Conservation (phyloP, 1,140 invertebrate species). For the Arion vulgaris region DNA sequence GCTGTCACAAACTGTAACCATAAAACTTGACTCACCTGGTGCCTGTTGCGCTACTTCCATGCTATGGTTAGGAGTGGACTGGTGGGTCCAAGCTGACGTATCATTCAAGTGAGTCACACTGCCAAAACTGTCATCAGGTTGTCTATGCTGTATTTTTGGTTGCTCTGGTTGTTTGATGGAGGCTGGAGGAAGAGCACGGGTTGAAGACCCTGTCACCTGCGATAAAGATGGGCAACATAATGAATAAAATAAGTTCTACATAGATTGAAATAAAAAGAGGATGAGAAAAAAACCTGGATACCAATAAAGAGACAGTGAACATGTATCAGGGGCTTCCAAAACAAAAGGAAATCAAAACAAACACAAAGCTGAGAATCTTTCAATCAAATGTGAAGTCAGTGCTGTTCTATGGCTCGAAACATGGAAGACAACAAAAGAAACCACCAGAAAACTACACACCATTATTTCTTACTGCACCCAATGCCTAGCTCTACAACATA, state of each 20-base stretch:
- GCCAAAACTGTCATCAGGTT: constrained; percentile 53
- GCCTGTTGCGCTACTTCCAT: constrained; percentile 14
- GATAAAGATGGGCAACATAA: not conserved
- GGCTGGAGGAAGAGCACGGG: constrained; percentile 25
- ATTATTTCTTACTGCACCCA: no score
- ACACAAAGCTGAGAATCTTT: no score
- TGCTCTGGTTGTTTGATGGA: constrained; percentile 1
- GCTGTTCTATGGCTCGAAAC: no score
- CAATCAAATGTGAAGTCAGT: no score
- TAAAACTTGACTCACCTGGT: not conserved
- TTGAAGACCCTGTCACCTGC: constrained; percentile 25
- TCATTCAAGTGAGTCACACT: constrained; percentile 60
- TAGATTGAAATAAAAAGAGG: no score
- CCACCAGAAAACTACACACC: no score
- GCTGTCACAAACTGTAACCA: not conserved
- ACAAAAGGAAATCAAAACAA: no score
- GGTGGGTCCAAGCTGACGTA: constrained; percentile 46
- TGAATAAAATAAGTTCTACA: not conserved
- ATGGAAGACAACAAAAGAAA: no score
- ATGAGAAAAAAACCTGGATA: no score
- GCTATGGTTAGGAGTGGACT: constrained; percentile 35
- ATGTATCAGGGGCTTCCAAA: no score
- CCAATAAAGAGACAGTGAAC: no score
- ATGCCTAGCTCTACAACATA: no score
- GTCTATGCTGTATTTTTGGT: constrained; percentile 32